phyloP scores from a whole-genome alignment of 2,888 invertebrate genomes.

The Girardia tigrina region DNA sequence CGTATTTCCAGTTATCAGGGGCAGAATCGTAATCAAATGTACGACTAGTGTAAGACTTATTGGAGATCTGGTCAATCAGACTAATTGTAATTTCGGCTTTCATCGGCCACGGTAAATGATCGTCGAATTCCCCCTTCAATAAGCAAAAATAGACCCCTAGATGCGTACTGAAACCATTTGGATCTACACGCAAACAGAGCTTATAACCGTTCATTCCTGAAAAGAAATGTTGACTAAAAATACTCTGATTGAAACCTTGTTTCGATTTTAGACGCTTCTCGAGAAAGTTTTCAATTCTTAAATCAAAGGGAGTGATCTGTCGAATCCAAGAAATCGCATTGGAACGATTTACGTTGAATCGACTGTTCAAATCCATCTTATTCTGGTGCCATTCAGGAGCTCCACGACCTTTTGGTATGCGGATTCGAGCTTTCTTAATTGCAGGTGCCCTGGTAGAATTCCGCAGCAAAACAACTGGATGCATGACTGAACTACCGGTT shows the following conservation, averaged over 20 bases:
- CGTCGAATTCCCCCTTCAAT: background rate
- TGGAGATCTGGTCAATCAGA: background rate
- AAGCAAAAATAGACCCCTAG: background rate
- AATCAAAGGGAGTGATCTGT: background rate
- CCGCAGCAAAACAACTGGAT: too few species aligned
- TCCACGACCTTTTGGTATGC: too few species aligned
- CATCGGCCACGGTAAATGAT: slow-evolving; percentile 16
- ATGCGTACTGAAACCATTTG: background rate
- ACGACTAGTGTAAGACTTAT: background rate
- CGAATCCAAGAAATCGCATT: too few species aligned
- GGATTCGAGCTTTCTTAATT: too few species aligned
- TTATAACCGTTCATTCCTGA: background rate
- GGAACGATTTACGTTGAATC: too few species aligned
- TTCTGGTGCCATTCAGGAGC: too few species aligned
- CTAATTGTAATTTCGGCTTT: background rate
- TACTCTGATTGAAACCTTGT: background rate
- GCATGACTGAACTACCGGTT: too few species aligned
- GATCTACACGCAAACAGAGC: background rate
- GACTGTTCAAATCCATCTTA: too few species aligned
- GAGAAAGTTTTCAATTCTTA: background rate
- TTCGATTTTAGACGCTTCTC: background rate
- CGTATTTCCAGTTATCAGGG: background rate
- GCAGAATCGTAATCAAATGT: background rate
- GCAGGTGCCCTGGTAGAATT: too few species aligned
- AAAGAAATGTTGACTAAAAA: background rate